A percentile compares a stretch with the other conserved stretches of the same genome.
Evolutionary conservation across 2,888 invertebrate species (phyloP).

Genomic region (Sepiola atlantica): DNA sequence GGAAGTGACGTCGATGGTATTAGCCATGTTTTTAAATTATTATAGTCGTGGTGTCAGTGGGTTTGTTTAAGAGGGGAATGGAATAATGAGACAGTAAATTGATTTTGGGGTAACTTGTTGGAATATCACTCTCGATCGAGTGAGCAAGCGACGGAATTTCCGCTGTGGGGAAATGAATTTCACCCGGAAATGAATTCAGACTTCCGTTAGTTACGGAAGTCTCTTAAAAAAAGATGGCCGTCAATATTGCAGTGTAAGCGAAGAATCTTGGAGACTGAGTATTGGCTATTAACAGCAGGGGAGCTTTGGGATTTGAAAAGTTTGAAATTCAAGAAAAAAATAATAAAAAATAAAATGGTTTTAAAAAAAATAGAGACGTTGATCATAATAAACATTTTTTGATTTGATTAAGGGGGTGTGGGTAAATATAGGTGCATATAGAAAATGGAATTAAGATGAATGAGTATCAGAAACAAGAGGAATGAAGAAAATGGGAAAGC

Average conservation of each 20-base stretch:
- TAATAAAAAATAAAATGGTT: neutral
- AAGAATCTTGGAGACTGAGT: neutral
- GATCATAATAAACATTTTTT: neutral
- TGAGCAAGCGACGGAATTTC: conserved; percentile 21
- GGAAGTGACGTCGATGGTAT: neutral
- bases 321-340: neutral
- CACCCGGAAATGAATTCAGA: conserved; percentile 32
- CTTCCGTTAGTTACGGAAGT: neutral
- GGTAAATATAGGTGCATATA: neutral
- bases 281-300: neutral
- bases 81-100: conserved; percentile 9
- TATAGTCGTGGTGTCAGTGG: neutral
- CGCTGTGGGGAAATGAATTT: conserved; percentile 21
- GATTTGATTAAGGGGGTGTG: neutral
- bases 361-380: neutral
- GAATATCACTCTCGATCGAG: neutral
- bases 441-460: neutral
- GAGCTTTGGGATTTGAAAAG: neutral
- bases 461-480: neutral
- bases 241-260: neutral
- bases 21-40: neutral
- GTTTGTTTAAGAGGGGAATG: neutral
- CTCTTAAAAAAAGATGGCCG: conserved; percentile 32
- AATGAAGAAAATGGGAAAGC: neutral
- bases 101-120: neutral